A percentile compares a stretch with the other conserved stretches of the same genome.
Conservation (phyloP, 2,888 invertebrate species). For the Sminthurinus aureus region DNA sequence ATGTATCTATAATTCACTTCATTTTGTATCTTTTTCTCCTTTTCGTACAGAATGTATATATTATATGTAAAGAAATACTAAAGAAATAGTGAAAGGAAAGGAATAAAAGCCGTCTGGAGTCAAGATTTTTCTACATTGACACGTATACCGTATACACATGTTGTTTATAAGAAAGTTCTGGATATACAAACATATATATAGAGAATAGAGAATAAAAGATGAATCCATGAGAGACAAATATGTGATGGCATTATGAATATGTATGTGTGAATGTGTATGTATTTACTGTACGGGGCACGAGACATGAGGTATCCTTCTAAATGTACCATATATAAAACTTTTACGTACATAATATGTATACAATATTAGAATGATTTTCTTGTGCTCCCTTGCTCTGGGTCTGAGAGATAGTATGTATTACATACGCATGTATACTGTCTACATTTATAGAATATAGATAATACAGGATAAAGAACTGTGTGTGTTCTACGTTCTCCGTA, state of each 20-base stretch:
- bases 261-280: not conserved
- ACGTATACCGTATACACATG: not conserved
- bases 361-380: no score
- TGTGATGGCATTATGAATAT: not conserved
- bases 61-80: not conserved
- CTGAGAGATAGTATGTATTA: not conserved
- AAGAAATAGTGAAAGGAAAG: not conserved
- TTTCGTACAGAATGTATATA: not conserved
- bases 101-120: not conserved
- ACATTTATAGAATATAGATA: conserved; percentile 4
- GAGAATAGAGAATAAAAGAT: not conserved
- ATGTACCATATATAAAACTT: no score
- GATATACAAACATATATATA: not conserved
- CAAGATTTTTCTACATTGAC: not conserved
- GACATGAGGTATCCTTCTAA: no score
- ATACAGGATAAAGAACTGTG: not conserved
- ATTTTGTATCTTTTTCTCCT: not conserved
- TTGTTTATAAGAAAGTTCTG: not conserved
- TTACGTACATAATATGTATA: no score
- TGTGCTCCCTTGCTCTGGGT: no score
- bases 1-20: not conserved
- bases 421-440: not conserved
- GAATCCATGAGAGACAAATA: not conserved
- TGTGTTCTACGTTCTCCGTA: not conserved
- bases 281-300: not conserved